Base-by-base conservation (phyloP, 2,888 invertebrate genomes). In the Meteorus cinctellus region DNA sequence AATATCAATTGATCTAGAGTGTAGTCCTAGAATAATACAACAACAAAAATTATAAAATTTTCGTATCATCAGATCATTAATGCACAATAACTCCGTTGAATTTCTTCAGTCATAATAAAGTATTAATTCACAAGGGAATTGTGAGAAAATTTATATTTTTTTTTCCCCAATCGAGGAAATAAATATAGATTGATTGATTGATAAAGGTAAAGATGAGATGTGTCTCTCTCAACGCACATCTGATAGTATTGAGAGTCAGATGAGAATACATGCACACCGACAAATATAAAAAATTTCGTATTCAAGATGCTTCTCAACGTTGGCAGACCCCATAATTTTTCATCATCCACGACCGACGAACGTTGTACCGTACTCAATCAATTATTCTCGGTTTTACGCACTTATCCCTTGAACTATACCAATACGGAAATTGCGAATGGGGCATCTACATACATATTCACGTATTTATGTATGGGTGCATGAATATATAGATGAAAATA, bases 371-470 rank as follows among this genome's bases (percentile, higher is more conserved):
- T 4, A 19, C 55, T 55, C 55, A 74, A 76, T 75, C 77, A 80
- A 80, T 75, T 77, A 77, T 77, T 77, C 68, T 51, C 72, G 75
- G 55, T 72, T 71, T 76, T 65, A 79, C 79, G 77, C 79, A 79
- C 74, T 72, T 63, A 48, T 63, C 48, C 63, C 12, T 48, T 62
- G 29, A 45, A 63, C 45, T 48, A 48, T 34, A 63, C 51, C 72
- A 63, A 48, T 19, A n/a, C 63, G 48, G 63, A 72, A 72, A 72
- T 72, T 72, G 63, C 8, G 59, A 29, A 10, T 72, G 24, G 16
- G 27, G 36, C 27, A 14, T 62, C 8, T 41, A 41, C 12, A 41
- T 41, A 41, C 27, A 68, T 48, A 31, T 51, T 68, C 51, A 34
- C 34, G 8, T 51, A 34, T 63, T 2, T 27, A 41, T 36, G 16